Evolutionary conservation across 2,888 invertebrate genomes (phyloP).

Genomic region (Desoria tigrina): DNA sequence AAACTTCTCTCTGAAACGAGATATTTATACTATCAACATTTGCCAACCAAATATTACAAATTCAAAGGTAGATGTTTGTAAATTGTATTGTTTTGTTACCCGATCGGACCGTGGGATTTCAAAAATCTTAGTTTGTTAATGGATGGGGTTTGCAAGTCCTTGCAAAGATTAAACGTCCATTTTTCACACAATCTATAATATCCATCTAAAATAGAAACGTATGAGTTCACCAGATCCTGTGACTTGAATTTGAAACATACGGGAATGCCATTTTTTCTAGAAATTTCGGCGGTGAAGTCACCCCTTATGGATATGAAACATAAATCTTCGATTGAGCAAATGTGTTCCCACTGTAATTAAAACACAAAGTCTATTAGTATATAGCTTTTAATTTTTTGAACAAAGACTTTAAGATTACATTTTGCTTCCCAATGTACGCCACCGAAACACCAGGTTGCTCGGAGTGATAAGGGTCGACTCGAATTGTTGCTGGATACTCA

Average conservation of each 20-base stretch:
- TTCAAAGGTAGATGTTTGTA: no score
- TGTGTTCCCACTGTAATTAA: slow-evolving; percentile 66
- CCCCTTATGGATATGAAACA: slow-evolving; percentile 74
- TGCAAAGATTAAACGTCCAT: slow-evolving; percentile 88
- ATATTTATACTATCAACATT: slow-evolving; percentile 6
- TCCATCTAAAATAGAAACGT: slow-evolving; percentile 79
- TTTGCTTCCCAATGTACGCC: slow-evolving; percentile 65
- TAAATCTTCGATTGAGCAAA: slow-evolving; percentile 80
- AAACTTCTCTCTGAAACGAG: slow-evolving; percentile 75
- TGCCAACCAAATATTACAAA: background rate
- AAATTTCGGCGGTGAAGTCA: slow-evolving; percentile 73
- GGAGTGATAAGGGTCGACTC: slow-evolving; percentile 67
- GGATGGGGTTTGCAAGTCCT: slow-evolving; percentile 77
- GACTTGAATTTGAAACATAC: slow-evolving; percentile 71
- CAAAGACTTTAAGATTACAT: slow-evolving; percentile 58
- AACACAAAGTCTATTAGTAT: no score
- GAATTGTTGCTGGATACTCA: slow-evolving; percentile 63
- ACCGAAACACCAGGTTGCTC: slow-evolving; percentile 70
- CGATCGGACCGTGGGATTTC: slow-evolving; percentile 88
- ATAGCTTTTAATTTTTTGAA: slow-evolving; percentile 13
- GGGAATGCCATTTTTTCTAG: slow-evolving; percentile 74
- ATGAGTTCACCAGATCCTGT: slow-evolving; percentile 70
- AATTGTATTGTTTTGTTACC: no score
- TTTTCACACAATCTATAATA: slow-evolving; percentile 83
- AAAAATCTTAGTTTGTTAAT: slow-evolving; percentile 69